A percentile compares a stretch with the other conserved stretches of the same genome.
Conservation (phyloP, 2,113 vertebrate species). For the Poeciliopsis turrubarensis region DNA sequence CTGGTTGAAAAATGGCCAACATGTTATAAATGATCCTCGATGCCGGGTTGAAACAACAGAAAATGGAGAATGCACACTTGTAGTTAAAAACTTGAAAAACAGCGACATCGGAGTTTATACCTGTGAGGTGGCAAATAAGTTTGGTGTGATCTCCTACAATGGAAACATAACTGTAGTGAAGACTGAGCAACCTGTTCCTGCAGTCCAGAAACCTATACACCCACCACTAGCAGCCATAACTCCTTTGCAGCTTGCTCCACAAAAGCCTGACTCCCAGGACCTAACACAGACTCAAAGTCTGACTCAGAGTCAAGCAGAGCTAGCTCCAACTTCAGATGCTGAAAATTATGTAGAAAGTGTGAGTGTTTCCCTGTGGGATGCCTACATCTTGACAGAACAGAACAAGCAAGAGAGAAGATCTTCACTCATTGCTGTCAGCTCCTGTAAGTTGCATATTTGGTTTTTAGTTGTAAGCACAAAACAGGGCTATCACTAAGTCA, state of each 20-base stretch:
- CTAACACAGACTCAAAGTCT: slow-evolving; percentile 22
- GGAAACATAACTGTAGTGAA: slow-evolving; percentile 82
- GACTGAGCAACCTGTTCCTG: slow-evolving; percentile 26
- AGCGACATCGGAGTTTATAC: slow-evolving; percentile 87
- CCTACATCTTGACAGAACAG: slow-evolving; percentile 72
- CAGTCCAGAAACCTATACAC: slow-evolving; percentile 39
- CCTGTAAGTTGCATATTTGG: slow-evolving; percentile 56
- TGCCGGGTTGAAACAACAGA: slow-evolving; percentile 80
- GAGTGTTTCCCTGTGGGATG: slow-evolving; percentile 70
- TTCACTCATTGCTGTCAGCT: slow-evolving; percentile 70
- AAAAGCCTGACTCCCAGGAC: slow-evolving; percentile 20
- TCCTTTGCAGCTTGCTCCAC: slow-evolving; percentile 56
- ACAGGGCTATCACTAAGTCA: neutral
- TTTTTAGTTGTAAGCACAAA: neutral
- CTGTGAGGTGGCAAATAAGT: slow-evolving; percentile 87
- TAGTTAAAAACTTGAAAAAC: slow-evolving; percentile 81
- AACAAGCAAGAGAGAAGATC: slow-evolving; percentile 65
- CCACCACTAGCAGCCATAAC: slow-evolving; percentile 61
- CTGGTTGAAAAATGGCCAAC: slow-evolving; percentile 87
- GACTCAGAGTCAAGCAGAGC: slow-evolving; percentile 7
- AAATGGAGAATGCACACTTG: slow-evolving; percentile 85
- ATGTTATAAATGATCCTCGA: slow-evolving; percentile 80
- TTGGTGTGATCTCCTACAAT: slow-evolving; percentile 86
- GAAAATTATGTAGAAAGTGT: slow-evolving; percentile 72
- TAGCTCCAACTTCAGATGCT: slow-evolving; percentile 51